A percentile compares a stretch with the other conserved stretches of the same genome.
Conservation (phyloP, 2,113 vertebrate genomes). For the Grus americana region DNA sequence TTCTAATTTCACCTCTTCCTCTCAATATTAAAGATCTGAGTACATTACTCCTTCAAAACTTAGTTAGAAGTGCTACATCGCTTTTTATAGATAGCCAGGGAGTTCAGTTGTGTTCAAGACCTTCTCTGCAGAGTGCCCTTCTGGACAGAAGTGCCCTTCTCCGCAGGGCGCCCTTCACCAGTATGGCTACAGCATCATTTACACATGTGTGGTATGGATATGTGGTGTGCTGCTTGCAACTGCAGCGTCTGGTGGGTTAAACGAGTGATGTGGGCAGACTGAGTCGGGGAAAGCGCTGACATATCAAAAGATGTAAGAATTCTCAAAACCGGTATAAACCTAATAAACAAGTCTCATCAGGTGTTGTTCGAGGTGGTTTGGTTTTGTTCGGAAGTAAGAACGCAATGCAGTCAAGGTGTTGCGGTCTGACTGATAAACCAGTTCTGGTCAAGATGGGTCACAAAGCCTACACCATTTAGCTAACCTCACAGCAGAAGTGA, state of each 20-base stretch:
- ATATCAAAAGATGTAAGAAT: conserved; percentile 14
- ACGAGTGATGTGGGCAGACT: background rate
- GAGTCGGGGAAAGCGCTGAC: background rate
- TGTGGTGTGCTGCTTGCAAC: background rate
- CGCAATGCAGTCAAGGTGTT: background rate
- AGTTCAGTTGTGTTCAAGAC: background rate
- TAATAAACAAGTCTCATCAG: background rate
- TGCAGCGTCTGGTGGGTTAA: background rate
- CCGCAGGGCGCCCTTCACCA: background rate
- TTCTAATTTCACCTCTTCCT: background rate
- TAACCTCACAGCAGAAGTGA: background rate
- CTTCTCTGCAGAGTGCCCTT: background rate
- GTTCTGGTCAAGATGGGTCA: background rate
- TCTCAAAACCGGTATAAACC: background rate
- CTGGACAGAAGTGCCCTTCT: too few relatives aligned
- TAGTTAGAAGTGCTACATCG: background rate
- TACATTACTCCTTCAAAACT: background rate
- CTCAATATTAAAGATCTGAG: background rate
- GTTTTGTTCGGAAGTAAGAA: conserved; percentile 10
- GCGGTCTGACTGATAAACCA: conserved; percentile 2
- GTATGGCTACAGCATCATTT: background rate
- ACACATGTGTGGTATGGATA: background rate
- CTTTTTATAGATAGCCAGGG: background rate
- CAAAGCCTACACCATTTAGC: background rate
- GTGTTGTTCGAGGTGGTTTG: background rate